These are phyloP conservation scores for Excalfactoria chinensis DNA, from an alignment of 2,113 vertebrate species.

Conservation along the genomic window DNA sequence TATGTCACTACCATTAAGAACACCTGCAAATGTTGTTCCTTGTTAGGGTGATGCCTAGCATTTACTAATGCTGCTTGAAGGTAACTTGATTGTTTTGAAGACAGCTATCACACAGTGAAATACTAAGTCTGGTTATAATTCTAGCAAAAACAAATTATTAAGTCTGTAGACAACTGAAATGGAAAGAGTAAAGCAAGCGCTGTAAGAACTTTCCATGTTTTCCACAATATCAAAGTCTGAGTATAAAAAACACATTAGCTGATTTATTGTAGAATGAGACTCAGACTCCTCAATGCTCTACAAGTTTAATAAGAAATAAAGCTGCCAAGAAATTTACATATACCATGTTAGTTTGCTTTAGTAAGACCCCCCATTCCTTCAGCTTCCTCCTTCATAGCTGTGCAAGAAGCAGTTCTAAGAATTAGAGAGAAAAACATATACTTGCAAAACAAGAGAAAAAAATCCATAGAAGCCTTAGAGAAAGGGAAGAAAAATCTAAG, in stretches of 20 bases:
- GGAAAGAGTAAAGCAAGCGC: not conserved
- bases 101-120: not conserved
- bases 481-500: not conserved
- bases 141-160: not conserved
- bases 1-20: not conserved
- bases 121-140: not conserved
- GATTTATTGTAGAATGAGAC: not conserved
- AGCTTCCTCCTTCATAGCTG: not conserved
- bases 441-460: not conserved
- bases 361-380: not conserved
- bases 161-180: not conserved
- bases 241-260: not conserved
- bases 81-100: not conserved
- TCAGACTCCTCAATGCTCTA: not conserved
- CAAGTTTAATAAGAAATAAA: not conserved
- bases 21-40: not conserved
- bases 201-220: not conserved
- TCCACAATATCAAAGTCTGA: not conserved
- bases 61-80: not conserved
- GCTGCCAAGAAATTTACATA: not conserved
- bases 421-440: not conserved
- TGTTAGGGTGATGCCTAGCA: not conserved
- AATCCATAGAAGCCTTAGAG: not conserved
- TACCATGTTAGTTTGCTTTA: not conserved
- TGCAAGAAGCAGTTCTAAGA: not conserved